Base-by-base conservation (phyloP, 2,888 invertebrate genomes). In the Morinoia aosen region DNA sequence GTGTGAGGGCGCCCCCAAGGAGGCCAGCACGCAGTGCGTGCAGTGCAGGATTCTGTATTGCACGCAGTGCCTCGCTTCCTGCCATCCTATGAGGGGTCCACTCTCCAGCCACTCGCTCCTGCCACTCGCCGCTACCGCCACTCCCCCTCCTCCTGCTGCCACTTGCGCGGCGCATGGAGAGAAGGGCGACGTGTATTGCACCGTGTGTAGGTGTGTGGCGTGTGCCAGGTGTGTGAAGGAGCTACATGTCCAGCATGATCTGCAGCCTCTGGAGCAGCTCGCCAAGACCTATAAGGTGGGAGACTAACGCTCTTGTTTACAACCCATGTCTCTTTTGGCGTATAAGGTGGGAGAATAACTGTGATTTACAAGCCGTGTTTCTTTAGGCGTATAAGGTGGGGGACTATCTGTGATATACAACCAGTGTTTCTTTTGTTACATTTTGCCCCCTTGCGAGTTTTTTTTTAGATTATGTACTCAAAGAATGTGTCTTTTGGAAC, bases 231-330 rank as follows among this genome's bases (percentile, higher is more conserved):
- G 95, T 95, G 95, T 64, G 25, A 61, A 64, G 95, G 95, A 95
- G 48, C 39, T 91, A n/a, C 96, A 96, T 95, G 90, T 95, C 8
- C 96, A 96, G 96, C 99, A 99, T 97, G 99, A 99, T 97, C 98
- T 99, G 95, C 99, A 99, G 97, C 98, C 99, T 96, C 98, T 99
- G 97, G 98, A 98, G 96, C 98, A 98, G 97, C 99, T 99, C 97
- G 99, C 99, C 98, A 99, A 99, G 98, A 98, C 98, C 96, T 99
- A 99, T 98, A 99, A 99, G 99, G 99, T 99, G 97, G 97, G 97
- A 76, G 25, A 61, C 40, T 48, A 19, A 14, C 16, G 25, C 25
- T 76, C 2, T 25, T 3, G 3, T 76, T 76, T 25, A 76, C 16
- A 8, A 19, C 19, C 16, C 8, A 19, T 76, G 76, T 33, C 25